A percentile compares a stretch with the other conserved stretches of the same genome.
Conservation (phyloP, 2,113 vertebrate species). For the Nothobranchius furzeri region DNA sequence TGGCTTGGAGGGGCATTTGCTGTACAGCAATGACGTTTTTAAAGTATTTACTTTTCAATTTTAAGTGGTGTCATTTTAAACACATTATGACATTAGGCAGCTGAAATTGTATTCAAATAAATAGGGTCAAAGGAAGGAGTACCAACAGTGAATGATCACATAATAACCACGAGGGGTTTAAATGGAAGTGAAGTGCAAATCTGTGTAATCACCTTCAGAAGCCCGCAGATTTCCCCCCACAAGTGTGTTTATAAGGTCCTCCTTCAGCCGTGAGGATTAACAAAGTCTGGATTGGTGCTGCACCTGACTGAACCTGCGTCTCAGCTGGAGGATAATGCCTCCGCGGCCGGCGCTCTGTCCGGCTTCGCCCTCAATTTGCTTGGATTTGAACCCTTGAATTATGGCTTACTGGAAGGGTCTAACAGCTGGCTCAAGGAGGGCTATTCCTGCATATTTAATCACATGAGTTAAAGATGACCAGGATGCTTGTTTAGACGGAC, state of each 20-base stretch:
- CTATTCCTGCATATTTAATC: constrained; percentile 73
- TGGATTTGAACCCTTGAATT: constrained; percentile 70
- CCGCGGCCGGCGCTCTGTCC: constrained; percentile 52
- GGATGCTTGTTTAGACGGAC: constrained; percentile 53
- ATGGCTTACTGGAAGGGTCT: constrained; percentile 65
- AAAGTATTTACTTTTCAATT: no score
- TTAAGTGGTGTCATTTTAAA: not conserved
- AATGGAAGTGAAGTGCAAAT: constrained; percentile 3
- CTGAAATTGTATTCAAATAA: not conserved
- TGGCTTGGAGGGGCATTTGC: no score
- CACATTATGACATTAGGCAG: not conserved
- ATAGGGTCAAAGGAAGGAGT: constrained; percentile 31
- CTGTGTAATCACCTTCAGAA: constrained; percentile 8
- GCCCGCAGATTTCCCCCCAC: constrained; percentile 4
- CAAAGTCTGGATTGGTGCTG: constrained; percentile 32
- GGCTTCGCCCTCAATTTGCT: constrained; percentile 71
- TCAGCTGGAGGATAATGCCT: constrained; percentile 61
- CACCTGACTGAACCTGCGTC: constrained; percentile 72
- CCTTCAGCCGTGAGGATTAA: constrained; percentile 53
- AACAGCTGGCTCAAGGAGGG: constrained; percentile 72
- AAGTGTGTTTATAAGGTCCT: constrained; percentile 32
- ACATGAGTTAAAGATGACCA: constrained; percentile 75
- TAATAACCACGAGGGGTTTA: constrained; percentile 7
- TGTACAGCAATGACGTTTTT: not conserved
- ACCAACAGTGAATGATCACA: not conserved